Base-by-base conservation (phyloP, 2,113 vertebrate species). In the Oncorhynchus mykiss region DNA sequence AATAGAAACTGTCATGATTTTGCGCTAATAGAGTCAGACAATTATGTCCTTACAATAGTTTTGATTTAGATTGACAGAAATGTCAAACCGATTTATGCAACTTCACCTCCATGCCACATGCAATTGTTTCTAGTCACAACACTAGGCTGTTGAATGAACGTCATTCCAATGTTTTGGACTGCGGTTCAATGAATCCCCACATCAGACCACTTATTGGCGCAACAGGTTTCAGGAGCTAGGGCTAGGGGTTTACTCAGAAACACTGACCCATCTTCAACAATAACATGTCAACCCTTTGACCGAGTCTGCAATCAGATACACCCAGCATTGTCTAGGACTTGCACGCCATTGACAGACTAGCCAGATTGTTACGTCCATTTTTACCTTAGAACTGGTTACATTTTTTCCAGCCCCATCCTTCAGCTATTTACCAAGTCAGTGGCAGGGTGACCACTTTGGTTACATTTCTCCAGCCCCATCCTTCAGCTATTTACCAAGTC, bases 61-160 rank as follows among this genome's bases (percentile, higher is more conserved):
- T 54, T 5, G 16, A 54, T 18, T 45, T 54, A 16, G 51, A 54
- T 54, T 54, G 51, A 54, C 16, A 18, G 51, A 22, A 73, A 60
- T 68, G 62, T 57, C 66, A 34, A 48, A 27, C 39, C 24, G 13
- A 45, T 18, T 49, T 34, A 68, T 31, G 13, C 16, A 14, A 9
- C 24, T 70, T 24, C n/a, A 20, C 72, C 5, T 24, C 60, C 45
- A 72, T 66, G 79, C 29, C 59, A 66, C 25, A 39, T 68, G 39
- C n/a, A 0, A 51, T 5, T 90, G 85, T 91, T 92, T 93, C 86
- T 88, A 88, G 86, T 79, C 80, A 70, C 85, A 92, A 92, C 90
- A 93, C 5, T 4, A 1, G 0, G 67, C 83, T 90, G 87, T 74
- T 88, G 89, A 87, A 76, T 71, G 87, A 79, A 83, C 89, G 90